Evolutionary conservation across 1,140 invertebrate genomes (phyloP), one percentile per base, ranked within the genome.

Genomic region (Papilio machaon): DNA sequence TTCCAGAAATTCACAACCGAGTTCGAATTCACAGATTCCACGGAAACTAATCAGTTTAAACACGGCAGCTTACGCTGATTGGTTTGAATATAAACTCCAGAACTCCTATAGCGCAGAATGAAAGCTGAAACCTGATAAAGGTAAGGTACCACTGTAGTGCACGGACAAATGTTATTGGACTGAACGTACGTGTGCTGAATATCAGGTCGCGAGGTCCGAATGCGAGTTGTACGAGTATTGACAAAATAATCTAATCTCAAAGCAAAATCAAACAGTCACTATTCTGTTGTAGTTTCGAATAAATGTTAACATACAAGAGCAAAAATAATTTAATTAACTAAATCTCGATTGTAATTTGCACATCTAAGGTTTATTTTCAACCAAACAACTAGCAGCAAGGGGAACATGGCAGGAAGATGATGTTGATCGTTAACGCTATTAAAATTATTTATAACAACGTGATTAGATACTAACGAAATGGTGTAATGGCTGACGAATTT

Each of bases 161-260:
- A 64, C 60, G 60, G 60, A 64, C 60, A 64, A 64, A 23, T 64
- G 60, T 30, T 64, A 64, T 64, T 64, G 60, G 60, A 64, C 19
- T 10, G 19, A 30, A 64, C 58, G 58, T 9, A 60, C 60, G 60
- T 64, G 60, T 64, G 10, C 19, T 30, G 60, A 64, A 64, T 64
- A 64, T 19, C 11, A 10, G 60, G 23, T 30, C 60, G 23, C 19
- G 60, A 60, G 8, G 17, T 64, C 60, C 60, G 19, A 64, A 64
- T 64, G 60, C 23, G 60, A 64, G 10, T 23, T 23, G 23, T 64
- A 30, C 23, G 23, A 30, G 23, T 1, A 64, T 30, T 64, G 60
- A 64, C 19, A 64, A 64, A 30, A 54, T 54, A 54, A 64, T 64
- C 60, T 64, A 30, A 64, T 64, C 60, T 64, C 23, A 64, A 64